These are phyloP conservation scores for Trissolcus basalis DNA, from an alignment of 1,140 invertebrate genomes.

Conservation along the genomic window DNA sequence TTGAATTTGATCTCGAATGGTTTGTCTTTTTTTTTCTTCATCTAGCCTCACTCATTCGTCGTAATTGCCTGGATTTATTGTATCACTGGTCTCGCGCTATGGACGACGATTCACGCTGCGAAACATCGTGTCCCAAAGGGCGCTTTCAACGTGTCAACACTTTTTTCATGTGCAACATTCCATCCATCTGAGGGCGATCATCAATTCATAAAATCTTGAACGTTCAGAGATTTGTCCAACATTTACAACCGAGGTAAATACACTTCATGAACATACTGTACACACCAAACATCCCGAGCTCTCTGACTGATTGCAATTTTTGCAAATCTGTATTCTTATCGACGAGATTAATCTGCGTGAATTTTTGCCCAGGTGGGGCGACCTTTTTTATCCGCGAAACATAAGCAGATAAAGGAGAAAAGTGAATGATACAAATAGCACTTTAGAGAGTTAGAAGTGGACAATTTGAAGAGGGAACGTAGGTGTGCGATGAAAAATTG, in stretches of 20 bases:
- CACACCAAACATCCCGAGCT: no score
- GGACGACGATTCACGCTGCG: constrained; percentile 32
- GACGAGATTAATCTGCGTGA: not conserved
- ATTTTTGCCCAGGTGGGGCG: not conserved
- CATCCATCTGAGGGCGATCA: no score
- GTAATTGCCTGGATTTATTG: constrained; percentile 71
- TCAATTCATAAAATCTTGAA: no score
- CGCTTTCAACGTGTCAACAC: constrained; percentile 41
- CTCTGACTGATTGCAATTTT: no score
- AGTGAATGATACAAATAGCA: constrained; percentile 13
- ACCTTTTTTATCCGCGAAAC: not conserved
- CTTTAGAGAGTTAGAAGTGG: constrained; percentile 26
- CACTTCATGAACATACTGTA: no score
- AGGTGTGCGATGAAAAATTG: constrained; percentile 56
- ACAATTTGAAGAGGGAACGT: constrained; percentile 44
- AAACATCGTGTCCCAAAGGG: constrained; percentile 23
- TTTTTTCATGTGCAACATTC: constrained; percentile 17
- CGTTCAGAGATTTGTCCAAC: no score
- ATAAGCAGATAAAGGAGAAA: not conserved
- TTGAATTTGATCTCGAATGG: constrained; percentile 61
- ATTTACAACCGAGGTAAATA: no score
- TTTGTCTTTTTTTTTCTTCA: constrained; percentile 27
- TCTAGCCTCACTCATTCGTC: constrained; percentile 68
- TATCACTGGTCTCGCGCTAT: constrained; percentile 60
- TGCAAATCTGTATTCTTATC: no score